Evolutionary conservation across 1,140 invertebrate species (phyloP).

Genomic region (Camponotus floridanus): DNA sequence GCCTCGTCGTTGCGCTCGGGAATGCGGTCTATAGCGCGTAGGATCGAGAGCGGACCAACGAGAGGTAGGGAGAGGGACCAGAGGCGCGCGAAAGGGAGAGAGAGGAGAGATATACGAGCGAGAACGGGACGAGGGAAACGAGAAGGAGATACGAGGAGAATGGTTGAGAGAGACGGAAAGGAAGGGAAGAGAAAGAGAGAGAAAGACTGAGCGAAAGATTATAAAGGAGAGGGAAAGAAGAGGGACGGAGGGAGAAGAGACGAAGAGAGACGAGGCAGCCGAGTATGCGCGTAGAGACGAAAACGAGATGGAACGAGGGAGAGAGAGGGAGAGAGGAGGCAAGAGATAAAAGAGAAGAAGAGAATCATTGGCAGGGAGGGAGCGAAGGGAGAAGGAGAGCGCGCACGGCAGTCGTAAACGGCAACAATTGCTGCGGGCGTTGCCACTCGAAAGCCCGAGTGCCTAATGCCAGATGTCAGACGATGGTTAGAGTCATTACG

Average conservation of each 20-base stretch:
- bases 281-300: constrained; percentile 18
- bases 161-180: background rate
- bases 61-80: constrained; percentile 49
- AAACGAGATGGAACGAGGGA: constrained; percentile 39
- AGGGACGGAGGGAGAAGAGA: constrained; percentile 28
- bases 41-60: constrained; percentile 75
- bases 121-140: constrained; percentile 40
- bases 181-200: constrained; percentile 3
- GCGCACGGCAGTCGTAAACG: constrained; percentile 80
- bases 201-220: constrained; percentile 45
- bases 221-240: constrained; percentile 49
- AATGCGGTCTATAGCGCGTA: constrained; percentile 78
- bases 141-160: constrained; percentile 55
- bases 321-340: constrained; percentile 27
- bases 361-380: background rate
- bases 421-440: constrained; percentile 84
- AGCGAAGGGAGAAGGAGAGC: constrained; percentile 45
- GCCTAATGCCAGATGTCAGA: constrained; percentile 84
- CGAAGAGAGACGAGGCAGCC: constrained; percentile 51
- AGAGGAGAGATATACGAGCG: constrained; percentile 22
- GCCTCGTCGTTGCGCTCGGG: constrained; percentile 77
- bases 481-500: constrained; percentile 82
- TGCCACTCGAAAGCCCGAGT: constrained; percentile 81
- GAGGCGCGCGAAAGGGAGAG: constrained; percentile 20
- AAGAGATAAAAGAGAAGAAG: background rate